Percentiles rank a stretch among this genome's conserved stretches.
Conservation (phyloP, 1,140 invertebrate genomes). For the Catajapyx aquilonaris region DNA sequence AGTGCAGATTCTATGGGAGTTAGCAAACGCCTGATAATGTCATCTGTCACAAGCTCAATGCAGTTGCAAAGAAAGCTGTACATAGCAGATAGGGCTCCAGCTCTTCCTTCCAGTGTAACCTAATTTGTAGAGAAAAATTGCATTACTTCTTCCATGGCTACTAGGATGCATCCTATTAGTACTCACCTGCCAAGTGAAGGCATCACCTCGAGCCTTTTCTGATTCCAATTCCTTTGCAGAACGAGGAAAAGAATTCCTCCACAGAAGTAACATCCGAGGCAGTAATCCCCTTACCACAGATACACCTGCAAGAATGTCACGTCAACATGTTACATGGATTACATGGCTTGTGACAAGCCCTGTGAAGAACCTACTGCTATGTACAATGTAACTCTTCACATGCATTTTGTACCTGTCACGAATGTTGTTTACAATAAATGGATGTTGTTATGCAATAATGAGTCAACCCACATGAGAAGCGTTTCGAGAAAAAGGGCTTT, state of each 20-base stretch:
- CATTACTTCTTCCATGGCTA: conserved; percentile 5
- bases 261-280: conserved; percentile 80
- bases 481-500: no score
- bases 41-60: conserved; percentile 73
- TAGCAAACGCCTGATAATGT: conserved; percentile 66
- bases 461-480: no score
- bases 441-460: no score
- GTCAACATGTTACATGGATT: no score
- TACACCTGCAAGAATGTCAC: conserved; percentile 39
- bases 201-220: conserved; percentile 90
- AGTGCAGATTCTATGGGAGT: conserved; percentile 85
- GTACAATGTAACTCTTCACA: no score
- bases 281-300: conserved; percentile 72
- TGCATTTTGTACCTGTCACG: no score
- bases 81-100: conserved; percentile 87
- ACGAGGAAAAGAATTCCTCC: conserved; percentile 94
- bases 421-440: no score
- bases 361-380: no score
- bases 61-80: conserved; percentile 82
- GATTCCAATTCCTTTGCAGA: conserved; percentile 90
- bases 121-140: conserved; percentile 9
- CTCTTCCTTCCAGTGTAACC: conserved; percentile 85
- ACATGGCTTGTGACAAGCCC: no score
- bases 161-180: conserved; percentile 3
- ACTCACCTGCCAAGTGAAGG: conserved; percentile 84